Percentiles rank a stretch among this genome's conserved stretches.
These are phyloP conservation scores for Lissonota sp. DNA, from an alignment of 2,888 invertebrate species.

Conservation along the genomic window DNA sequence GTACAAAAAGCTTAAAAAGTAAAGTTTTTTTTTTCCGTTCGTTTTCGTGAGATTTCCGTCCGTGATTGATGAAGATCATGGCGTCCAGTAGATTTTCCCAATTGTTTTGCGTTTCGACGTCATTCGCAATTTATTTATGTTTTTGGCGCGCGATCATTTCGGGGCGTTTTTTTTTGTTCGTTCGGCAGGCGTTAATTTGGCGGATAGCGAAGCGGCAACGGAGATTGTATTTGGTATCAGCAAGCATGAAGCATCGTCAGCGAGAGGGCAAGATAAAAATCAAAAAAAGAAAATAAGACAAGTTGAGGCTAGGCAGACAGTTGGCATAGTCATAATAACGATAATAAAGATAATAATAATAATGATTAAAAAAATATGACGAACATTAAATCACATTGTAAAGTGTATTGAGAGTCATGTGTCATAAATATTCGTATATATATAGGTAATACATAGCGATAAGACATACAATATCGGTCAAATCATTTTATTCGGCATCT, in stretches of 20 bases:
- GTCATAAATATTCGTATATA: not conserved
- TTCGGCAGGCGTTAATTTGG: slow-evolving; percentile 82
- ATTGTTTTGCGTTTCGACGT: slow-evolving; percentile 66
- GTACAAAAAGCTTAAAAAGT: too few relatives aligned
- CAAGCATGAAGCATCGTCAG: slow-evolving; percentile 84
- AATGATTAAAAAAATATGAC: slow-evolving; percentile 25
- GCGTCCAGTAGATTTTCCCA: slow-evolving; percentile 63
- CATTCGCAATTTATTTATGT: slow-evolving; percentile 64
- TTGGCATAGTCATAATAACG: slow-evolving; percentile 60
- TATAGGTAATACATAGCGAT: not conserved
- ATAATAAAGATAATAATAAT: slow-evolving; percentile 45
- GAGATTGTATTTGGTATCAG: slow-evolving; percentile 79
- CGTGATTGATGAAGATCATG: slow-evolving; percentile 51
- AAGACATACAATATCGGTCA: slow-evolving; percentile 17
- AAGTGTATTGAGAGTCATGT: slow-evolving; percentile 23
- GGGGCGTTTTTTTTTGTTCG: slow-evolving; percentile 50
- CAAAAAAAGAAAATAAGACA: slow-evolving; percentile 83
- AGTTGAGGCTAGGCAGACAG: slow-evolving; percentile 80
- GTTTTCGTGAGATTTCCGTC: slow-evolving; percentile 56
- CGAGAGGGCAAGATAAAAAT: slow-evolving; percentile 84
- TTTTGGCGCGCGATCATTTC: slow-evolving; percentile 72
- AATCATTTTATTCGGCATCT: not conserved
- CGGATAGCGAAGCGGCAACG: slow-evolving; percentile 84
- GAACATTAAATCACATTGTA: slow-evolving; percentile 32
- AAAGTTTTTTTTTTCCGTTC: slow-evolving; percentile 59